A percentile compares a stretch with the other conserved stretches of the same genome.
phyloP scores from a whole-genome alignment of 2,113 vertebrate species.

The Tursiops truncatus region DNA sequence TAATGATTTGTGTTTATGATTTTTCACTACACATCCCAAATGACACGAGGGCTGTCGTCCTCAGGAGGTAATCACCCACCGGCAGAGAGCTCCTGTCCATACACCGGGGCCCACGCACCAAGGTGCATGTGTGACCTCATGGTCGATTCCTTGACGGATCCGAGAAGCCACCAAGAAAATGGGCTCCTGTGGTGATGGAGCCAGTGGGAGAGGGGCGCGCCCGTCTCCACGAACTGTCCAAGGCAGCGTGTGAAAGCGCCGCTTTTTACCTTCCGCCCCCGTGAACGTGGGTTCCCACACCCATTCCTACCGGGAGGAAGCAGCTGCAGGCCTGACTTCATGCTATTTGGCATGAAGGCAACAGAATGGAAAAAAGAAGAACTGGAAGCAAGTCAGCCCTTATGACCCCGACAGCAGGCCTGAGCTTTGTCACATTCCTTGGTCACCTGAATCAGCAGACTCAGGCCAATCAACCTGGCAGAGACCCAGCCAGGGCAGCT shows the following conservation, averaged over 20 bases:
- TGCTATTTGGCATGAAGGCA: not conserved
- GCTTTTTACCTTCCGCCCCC: not conserved
- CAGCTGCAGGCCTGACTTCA: constrained; percentile 58
- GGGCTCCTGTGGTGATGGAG: not conserved
- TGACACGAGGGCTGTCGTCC: no score
- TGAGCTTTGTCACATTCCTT: not conserved
- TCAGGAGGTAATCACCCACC: not conserved
- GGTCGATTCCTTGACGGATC: not conserved
- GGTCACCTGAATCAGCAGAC: not conserved
- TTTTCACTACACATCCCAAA: not conserved
- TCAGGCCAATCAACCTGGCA: not conserved
- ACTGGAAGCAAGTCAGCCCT: not conserved
- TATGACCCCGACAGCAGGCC: not conserved
- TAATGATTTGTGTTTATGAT: not conserved
- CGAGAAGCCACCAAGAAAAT: not conserved
- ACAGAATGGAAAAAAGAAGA: not conserved
- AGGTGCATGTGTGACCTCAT: not conserved
- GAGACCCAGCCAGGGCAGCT: not conserved
- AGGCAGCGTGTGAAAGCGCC: not conserved
- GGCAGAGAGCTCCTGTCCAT: not conserved
- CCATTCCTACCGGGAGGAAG: constrained; percentile 11
- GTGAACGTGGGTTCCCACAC: constrained; percentile 6
- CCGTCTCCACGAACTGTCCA: not conserved
- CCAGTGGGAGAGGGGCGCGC: not conserved
- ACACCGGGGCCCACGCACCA: not conserved